Evolutionary conservation across 2,113 vertebrate genomes (phyloP), one percentile per base, ranked within the genome.

Genomic region (Tenebrosternarchus preto): DNA sequence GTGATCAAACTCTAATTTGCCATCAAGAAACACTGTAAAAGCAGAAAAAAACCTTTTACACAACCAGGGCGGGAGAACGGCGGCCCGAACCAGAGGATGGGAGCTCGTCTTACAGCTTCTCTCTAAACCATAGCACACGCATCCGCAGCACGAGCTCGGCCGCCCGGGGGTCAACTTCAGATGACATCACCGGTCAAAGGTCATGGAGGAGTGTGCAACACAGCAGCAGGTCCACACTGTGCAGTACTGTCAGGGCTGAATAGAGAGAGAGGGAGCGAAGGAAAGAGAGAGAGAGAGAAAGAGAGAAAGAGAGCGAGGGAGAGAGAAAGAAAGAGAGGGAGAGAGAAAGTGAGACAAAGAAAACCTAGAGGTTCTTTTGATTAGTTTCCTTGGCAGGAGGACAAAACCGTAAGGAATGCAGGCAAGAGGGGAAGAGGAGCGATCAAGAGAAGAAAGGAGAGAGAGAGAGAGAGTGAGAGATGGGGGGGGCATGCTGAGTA

Each of bases 351-450:
- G 80, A 90, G 81, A 88, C 85, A 91, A 91, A 93, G 91, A 82
- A 90, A 89, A 91, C 90, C 87, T 90, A 86, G 93, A 94, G 87
- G 91, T 90, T 89, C 89, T 92, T 95, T 93, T 93, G 93, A 95
- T 94, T 94, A 82, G 88, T 92, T 94, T 94, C 92, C 92, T 95
- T 96, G 95, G 95, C 95, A 93, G 90, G 87, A 90, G 88, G 86
- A 93, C 95, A 95, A 96, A 94, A 95, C 93, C 91, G 93, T 90
- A 86, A 85, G 91, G 95, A 95, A 96, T 95, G 94, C 73, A 88
- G 92, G 73, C 91, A 86, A 91, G 92, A 93, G 88, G 92, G 93
- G 93, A 93, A 93, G 92, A 90, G 87, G 88, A 91, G 88, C 89
- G 89, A 92, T 90, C 85, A 86, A 90, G 89, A 90, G 87, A 89